Conservation (phyloP, 2,113 vertebrate genomes). For the Clarias gariepinus region DNA sequence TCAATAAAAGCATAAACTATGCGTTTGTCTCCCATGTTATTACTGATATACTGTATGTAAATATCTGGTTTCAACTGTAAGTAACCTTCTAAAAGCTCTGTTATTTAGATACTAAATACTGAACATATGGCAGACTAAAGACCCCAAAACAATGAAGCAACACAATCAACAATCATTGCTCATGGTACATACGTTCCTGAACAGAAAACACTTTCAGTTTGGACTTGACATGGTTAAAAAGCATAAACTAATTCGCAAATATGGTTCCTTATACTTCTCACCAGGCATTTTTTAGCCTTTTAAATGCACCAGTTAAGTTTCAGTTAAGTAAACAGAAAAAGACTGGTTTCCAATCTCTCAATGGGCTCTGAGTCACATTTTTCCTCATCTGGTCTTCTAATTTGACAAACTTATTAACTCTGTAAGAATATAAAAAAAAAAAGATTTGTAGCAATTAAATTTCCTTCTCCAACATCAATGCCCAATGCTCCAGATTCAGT, state of each 20-base stretch:
- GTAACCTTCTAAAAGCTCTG: neutral
- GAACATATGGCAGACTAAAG: neutral
- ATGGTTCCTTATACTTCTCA: neutral
- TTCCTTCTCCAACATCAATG: constrained; percentile 1
- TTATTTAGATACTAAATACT: neutral
- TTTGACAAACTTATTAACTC: constrained; percentile 9
- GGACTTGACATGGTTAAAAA: neutral
- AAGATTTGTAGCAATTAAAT: constrained; percentile 33
- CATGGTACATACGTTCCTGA: neutral
- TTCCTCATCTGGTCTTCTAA: constrained; percentile 1
- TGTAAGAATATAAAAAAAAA: neutral
- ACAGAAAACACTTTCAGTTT: neutral
- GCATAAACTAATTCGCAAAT: neutral
- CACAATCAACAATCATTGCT: neutral
- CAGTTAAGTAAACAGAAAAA: neutral
- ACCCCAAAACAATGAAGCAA: neutral
- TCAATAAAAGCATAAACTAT: neutral
- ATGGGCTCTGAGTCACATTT: neutral
- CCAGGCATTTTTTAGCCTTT: neutral
- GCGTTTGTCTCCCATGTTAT: neutral
- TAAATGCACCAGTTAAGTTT: neutral
- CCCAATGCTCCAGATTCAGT: neutral
- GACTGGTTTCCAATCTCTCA: neutral
- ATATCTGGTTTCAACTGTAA: too few species aligned
- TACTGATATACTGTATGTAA: too few species aligned